Base-by-base conservation (phyloP, 2,888 invertebrate genomes). In the Hydroisotoma schaefferi region DNA sequence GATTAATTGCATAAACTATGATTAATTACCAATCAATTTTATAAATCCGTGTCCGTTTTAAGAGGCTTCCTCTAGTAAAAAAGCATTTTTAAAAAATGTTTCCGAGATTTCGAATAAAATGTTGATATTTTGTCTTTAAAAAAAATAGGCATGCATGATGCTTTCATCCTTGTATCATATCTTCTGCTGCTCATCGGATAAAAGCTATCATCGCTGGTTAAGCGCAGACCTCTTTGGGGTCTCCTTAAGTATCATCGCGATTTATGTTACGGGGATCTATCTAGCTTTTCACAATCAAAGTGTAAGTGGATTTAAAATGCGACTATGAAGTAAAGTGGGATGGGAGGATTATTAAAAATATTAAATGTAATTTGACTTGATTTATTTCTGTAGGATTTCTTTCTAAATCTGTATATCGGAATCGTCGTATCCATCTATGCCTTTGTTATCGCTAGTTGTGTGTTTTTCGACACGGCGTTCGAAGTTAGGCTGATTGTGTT, bases 261-360 rank as follows among this genome's bases (percentile, higher is more conserved):
- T 95, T 76, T 97, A 95, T 78, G 86, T 94, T 67, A 93, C 94
- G 26, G 95, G 94, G 56, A 90, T 97, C 68, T 94, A 97, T 78
- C 94, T 94, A 77, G 94, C 94, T 12, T 97, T 94, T 79, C 94
- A 94, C 88, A 20, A 40, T 29, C 18, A 18, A n/a, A 15, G n/a
- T 40, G 27, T 26, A n/a, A n/a, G n/a, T n/a, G n/a, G n/a, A n/a
- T n/a, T n/a, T n/a, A n/a, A n/a, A n/a, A n/a, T n/a, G n/a, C n/a
- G n/a, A n/a, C n/a, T n/a, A n/a, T n/a, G n/a, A n/a, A n/a, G n/a
- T n/a, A n/a, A n/a, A n/a, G n/a, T n/a, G n/a, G n/a, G n/a, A n/a
- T n/a, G n/a, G n/a, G n/a, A n/a, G n/a, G n/a, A n/a, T n/a, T n/a
- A n/a, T n/a, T n/a, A n/a, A n/a, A n/a, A n/a, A n/a, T n/a, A n/a